phyloP scores from a whole-genome alignment of 2,797 vertebrate genomes.

The Rachycentron canadum region DNA sequence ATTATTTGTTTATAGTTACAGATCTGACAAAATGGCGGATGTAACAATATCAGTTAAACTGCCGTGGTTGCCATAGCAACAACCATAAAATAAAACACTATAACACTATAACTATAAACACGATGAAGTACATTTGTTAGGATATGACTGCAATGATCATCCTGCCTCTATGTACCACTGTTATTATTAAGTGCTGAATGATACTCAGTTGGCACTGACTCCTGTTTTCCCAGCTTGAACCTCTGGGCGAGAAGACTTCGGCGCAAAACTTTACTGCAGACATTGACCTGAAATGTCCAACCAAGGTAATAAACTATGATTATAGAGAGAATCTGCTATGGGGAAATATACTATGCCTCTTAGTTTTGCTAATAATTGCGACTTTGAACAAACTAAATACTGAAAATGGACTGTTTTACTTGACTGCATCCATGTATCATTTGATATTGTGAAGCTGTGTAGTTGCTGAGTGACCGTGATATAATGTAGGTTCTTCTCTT shows the following conservation, averaged over 20 bases:
- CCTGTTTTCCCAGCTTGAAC: slow-evolving; percentile 87
- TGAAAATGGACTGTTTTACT: background rate
- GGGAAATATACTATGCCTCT: background rate
- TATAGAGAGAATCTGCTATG: background rate
- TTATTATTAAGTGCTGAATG: slow-evolving; percentile 1
- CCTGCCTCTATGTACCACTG: background rate
- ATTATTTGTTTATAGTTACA: no score
- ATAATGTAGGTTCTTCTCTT: slow-evolving; percentile 15
- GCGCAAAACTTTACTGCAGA: slow-evolving; percentile 74
- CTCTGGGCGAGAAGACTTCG: slow-evolving; percentile 85
- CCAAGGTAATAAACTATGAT: slow-evolving; percentile 80
- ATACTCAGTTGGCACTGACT: slow-evolving; percentile 17
- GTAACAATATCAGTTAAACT: no score
- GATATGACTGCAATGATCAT: no score
- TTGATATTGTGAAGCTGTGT: background rate
- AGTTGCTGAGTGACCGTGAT: background rate
- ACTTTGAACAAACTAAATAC: background rate
- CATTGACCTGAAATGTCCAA: slow-evolving; percentile 85
- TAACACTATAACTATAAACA: background rate
- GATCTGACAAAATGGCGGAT: no score
- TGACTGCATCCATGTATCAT: background rate
- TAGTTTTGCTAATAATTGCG: background rate
- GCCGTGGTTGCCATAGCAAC: background rate
- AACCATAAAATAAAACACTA: no score
- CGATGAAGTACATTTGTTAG: background rate